Evolutionary conservation across 2,113 vertebrate genomes (phyloP), one percentile per base, ranked within the genome.

Genomic region (Recurvirostra avosetta): DNA sequence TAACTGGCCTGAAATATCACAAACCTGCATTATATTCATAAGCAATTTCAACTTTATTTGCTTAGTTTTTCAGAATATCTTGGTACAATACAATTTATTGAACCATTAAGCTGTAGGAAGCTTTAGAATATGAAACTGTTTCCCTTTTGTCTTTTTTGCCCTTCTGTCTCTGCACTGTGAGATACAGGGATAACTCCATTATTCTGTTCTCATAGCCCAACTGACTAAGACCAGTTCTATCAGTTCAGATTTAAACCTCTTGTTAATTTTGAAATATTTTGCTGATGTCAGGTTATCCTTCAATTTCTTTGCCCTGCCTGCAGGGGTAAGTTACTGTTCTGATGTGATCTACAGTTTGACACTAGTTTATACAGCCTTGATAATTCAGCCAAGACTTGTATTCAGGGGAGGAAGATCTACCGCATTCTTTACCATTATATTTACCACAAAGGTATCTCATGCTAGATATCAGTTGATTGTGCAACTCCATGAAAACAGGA

Each of bases 11-110:
- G 84, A 94, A 96, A 94, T 90, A 93, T 26, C 86, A 84, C 56
- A 92, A 78, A 74, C 66, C 62, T 80, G 47, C 45, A 95, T 91
- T 95, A 89, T 93, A 94, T 89, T 92, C 88, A 92, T 87, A 95
- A 92, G 90, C 76, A 97, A 93, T 97, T 97, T 94, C 63, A 89
- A 83, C 58, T 93, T 62, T 77, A 75, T 93, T 96, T 94, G 52
- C 55, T 95, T 92, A 80, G 63, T 85, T 94, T 95, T 96, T 74
- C 78, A 94, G 67, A 90, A 55, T 86, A 66, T 72, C 88, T 93
- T 88, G 22, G 67, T 95, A 75, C 67, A 95, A 91, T 83, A 47
- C 36, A 80, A 72, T 90, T 75, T 68, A 92, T 70, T 78, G 80
- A 86, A 84, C 41, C 49, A 41, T 80, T 92, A 77, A 92, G 30